Conservation (phyloP, 2,888 invertebrate species). For the Catocala nupta region DNA sequence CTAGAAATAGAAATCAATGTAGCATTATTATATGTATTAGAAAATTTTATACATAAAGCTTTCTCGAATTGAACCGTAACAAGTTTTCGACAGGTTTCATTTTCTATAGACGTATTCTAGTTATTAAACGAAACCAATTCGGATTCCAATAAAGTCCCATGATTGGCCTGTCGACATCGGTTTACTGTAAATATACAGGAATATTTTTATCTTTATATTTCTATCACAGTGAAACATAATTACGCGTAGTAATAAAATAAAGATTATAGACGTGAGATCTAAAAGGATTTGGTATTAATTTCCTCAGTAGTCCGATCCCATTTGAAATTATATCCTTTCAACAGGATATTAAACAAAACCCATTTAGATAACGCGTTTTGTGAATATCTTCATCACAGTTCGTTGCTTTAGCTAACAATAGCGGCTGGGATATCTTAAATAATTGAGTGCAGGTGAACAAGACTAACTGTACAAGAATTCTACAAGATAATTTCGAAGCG, state of each 20-base stretch:
- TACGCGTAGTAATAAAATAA: too few relatives aligned
- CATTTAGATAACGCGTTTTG: slow-evolving; percentile 31
- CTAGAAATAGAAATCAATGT: too few relatives aligned
- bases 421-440: slow-evolving; percentile 33
- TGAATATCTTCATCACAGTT: slow-evolving; percentile 30
- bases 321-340: slow-evolving; percentile 22
- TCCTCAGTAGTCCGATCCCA: slow-evolving; percentile 14
- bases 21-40: too few relatives aligned
- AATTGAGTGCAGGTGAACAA: slow-evolving; percentile 49
- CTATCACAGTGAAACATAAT: neutral
- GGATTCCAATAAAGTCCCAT: slow-evolving; percentile 7
- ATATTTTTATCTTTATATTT: neutral
- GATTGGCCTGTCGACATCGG: slow-evolving; percentile 15
- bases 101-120: slow-evolving; percentile 4
- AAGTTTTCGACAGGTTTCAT: slow-evolving; percentile 12
- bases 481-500: slow-evolving; percentile 78
- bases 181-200: slow-evolving; percentile 9
- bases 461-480: slow-evolving; percentile 76
- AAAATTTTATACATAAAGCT: too few relatives aligned
- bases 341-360: slow-evolving; percentile 30
- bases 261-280: neutral
- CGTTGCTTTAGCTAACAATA: slow-evolving; percentile 24
- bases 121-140: slow-evolving; percentile 16
- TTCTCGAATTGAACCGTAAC: neutral
- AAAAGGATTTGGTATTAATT: slow-evolving; percentile 13